A percentile compares a stretch with the other conserved stretches of the same genome.
These are phyloP conservation scores for Agapostemon virescens DNA, from an alignment of 2,888 invertebrate genomes.

Conservation along the genomic window DNA sequence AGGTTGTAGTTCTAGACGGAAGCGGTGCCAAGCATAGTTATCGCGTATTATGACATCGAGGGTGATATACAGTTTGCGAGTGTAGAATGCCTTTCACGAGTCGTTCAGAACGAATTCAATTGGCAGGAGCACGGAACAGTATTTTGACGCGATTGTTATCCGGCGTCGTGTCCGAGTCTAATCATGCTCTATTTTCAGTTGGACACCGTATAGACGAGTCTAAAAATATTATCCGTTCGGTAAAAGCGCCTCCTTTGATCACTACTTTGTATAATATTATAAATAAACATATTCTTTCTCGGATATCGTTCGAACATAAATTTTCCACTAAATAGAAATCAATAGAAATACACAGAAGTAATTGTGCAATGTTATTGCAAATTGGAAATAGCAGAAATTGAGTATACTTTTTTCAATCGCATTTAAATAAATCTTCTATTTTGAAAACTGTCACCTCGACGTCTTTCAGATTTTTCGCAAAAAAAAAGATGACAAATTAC, in stretches of 20 bases:
- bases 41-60: neutral
- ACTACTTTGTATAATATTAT: neutral
- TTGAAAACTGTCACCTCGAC: no score
- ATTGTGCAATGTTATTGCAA: conserved; percentile 15
- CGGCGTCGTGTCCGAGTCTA: neutral
- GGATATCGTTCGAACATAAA: neutral
- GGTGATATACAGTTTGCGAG: neutral
- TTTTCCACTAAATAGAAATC: neutral
- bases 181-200: conserved; percentile 2
- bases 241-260: neutral
- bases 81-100: neutral
- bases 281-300: neutral
- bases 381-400: neutral
- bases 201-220: neutral
- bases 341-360: no score
- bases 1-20: neutral
- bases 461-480: no score
- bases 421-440: no score
- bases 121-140: neutral
- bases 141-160: conserved; percentile 1
- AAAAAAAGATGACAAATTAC: no score
- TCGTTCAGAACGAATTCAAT: neutral
- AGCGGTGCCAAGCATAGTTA: neutral
- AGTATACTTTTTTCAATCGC: no score
- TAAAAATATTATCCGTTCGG: conserved; percentile 13